Percentiles rank a stretch among this genome's conserved stretches.
Evolutionary conservation across 2,113 vertebrate species (phyloP).

Genomic region (Neofelis nebulosa): DNA sequence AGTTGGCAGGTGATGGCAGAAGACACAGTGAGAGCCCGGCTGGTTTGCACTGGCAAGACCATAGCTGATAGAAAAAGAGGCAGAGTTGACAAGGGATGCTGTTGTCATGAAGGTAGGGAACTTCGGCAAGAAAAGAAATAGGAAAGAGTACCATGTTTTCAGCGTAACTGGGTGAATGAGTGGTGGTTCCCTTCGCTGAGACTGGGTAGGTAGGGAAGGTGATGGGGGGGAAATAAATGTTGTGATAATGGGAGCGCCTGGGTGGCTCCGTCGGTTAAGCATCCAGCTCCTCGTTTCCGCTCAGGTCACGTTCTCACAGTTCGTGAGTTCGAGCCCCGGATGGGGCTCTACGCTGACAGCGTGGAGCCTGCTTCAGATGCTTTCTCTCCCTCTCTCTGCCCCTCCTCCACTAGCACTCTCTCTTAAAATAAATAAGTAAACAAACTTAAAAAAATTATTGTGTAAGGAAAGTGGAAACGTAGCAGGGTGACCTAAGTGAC

Average conservation of each 20-base stretch:
- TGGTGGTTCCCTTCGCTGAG: neutral
- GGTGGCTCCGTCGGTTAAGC: too few species aligned
- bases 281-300: too few species aligned
- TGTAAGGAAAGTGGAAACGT: neutral
- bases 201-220: neutral
- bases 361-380: too few species aligned
- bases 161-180: neutral
- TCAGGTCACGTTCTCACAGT: too few species aligned
- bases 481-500: neutral
- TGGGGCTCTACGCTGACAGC: too few species aligned
- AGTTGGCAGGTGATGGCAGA: neutral
- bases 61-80: neutral
- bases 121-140: neutral
- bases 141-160: neutral
- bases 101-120: neutral
- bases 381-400: too few species aligned
- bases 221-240: neutral
- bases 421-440: too few species aligned
- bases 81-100: neutral
- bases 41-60: too few species aligned
- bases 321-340: too few species aligned
- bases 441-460: too few species aligned
- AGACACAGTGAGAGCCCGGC: neutral
- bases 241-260: neutral
- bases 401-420: too few species aligned